Evolutionary conservation across 2,888 invertebrate species (phyloP).

Genomic region (Leuctra nigra): DNA sequence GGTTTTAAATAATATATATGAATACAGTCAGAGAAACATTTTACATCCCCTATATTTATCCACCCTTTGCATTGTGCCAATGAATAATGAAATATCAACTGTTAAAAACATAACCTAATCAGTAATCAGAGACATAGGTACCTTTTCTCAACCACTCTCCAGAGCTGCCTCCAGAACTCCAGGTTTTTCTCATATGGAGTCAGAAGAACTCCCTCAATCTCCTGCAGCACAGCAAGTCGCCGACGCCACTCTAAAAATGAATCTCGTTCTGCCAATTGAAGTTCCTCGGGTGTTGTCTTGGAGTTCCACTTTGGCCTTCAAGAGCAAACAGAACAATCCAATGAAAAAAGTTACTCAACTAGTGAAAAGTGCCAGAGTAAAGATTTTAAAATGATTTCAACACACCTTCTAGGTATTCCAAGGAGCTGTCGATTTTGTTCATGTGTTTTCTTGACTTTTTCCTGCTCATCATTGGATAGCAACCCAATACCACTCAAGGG

Average conservation of each 20-base stretch:
- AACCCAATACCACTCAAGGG: conserved; percentile 53
- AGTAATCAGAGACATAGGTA: conserved; percentile 20
- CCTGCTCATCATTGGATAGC: conserved; percentile 52
- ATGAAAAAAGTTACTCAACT: too few species aligned
- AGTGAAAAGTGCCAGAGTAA: too few species aligned
- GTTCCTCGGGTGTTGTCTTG: conserved; percentile 69
- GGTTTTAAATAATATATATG: too few species aligned
- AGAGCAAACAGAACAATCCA: conserved; percentile 27
- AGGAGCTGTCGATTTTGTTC: conserved; percentile 54
- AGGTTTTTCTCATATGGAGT: conserved; percentile 98
- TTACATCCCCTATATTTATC: background rate
- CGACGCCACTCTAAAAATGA: conserved; percentile 89
- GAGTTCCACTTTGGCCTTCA: conserved; percentile 72
- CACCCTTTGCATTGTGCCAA: too few species aligned
- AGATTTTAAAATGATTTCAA: too few species aligned
- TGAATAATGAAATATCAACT: background rate
- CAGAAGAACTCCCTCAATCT: conserved; percentile 69
- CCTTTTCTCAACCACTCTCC: conserved; percentile 93
- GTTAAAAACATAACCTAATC: background rate
- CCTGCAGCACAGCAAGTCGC: conserved; percentile 68
- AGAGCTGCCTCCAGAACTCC: conserved; percentile 97
- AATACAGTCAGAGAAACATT: background rate
- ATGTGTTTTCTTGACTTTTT: conserved; percentile 47
- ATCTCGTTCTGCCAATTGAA: conserved; percentile 71
- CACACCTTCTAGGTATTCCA: conserved; percentile 74